Conservation (phyloP, 1,140 invertebrate species). For the Anastrepha ludens region DNA sequence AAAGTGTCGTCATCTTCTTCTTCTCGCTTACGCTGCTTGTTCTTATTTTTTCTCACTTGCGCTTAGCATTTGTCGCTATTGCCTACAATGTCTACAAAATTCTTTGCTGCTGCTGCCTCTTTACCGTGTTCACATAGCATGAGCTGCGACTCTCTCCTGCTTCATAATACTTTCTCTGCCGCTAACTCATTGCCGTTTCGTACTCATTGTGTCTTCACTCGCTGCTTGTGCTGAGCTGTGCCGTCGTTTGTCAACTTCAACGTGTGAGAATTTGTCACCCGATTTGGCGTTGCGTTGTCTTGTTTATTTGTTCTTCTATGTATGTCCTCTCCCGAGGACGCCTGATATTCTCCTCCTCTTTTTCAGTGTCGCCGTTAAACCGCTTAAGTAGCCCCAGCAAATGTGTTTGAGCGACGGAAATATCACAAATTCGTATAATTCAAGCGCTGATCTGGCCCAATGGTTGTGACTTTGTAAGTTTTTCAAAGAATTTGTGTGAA, state of each 20-base stretch:
- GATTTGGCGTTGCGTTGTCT: conserved; percentile 33
- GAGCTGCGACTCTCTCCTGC: too few species aligned
- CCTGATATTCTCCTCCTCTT: conserved; percentile 15
- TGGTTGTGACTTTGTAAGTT: neutral
- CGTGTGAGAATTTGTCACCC: conserved; percentile 55
- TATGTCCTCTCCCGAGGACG: neutral
- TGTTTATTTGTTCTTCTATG: conserved; percentile 37
- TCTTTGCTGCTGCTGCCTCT: neutral
- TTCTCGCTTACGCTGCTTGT: neutral
- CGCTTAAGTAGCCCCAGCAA: conserved; percentile 15
- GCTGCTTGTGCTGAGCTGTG: neutral
- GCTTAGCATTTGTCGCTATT: conserved; percentile 46
- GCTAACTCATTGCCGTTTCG: neutral
- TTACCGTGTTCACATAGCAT: too few species aligned
- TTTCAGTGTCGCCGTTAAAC: conserved; percentile 5
- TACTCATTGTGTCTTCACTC: neutral
- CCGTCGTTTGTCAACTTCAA: conserved; percentile 41
- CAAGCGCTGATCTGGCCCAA: neutral
- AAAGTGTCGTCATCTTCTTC: conserved; percentile 2
- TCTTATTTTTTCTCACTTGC: conserved; percentile 60
- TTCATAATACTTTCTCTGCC: neutral
- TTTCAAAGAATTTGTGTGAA: neutral
- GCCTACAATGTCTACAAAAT: neutral
- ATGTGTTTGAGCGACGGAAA: conserved; percentile 35
- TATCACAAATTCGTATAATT: neutral